Base-by-base conservation (phyloP, 2,797 vertebrate species). In the Anguilla pacifica region DNA sequence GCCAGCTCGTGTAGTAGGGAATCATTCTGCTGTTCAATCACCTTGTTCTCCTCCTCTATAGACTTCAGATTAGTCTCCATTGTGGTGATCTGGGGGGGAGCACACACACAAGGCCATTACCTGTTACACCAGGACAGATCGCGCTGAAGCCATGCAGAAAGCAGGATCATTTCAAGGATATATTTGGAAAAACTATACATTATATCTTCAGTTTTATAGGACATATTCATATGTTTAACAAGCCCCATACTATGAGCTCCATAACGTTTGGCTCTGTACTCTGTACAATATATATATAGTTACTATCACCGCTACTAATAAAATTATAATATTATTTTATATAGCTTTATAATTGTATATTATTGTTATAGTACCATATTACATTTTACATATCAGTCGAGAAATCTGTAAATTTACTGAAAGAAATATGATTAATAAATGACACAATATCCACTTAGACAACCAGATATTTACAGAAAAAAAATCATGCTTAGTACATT, bases 51-150 rank as follows among this genome's bases (percentile, higher is more conserved):
- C 92, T 99, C 98, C 95, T 99, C 98, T 90, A 99, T 99, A 85
- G 97, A 98, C 96, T 98, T 99, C 94, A 99, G 97, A 96, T 97
- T 99, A 94, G 97, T 98, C 96, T 99, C 99, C 98, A 99, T 99
- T 88, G 98, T 99, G 93, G 98, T 99, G 94, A 99, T 99, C 98
- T 99, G 92, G 74, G 95, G 95, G 88, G 35, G 51, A 46, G 57
- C 10, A 57, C 46, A 74, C 59, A 87, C 72, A 70, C 31, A 70
- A 46, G 81, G 49, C 46, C n/a, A 70, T 53, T 70, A 72, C 72
- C 61, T 25, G 15, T 35, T 83, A 43, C 6, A 84, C 3, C 74
- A 86, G 19, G 28, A 22, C 39, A 31, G 31, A 86, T 19, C 11
- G 19, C 13, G 10, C 15, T 39, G 31, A 13, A 77, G 28, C 28